Evolutionary conservation across 2,888 invertebrate species (phyloP).

Genomic region (Cantharis lateralis): DNA sequence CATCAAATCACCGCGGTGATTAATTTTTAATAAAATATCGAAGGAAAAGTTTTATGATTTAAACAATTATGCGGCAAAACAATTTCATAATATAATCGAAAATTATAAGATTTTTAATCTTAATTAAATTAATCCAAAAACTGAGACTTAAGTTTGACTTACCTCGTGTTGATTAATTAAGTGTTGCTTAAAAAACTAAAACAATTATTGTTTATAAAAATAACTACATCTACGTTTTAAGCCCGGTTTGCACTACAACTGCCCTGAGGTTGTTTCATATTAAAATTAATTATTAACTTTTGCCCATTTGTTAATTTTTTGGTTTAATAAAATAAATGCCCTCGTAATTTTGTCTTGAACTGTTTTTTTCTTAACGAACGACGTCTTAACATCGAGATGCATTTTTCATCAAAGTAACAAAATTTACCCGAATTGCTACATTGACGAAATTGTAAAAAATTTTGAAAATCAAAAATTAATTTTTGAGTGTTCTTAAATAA

Average conservation of each 20-base stretch:
- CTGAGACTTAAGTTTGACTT: neutral
- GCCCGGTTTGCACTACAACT: constrained; percentile 53
- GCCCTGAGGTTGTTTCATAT: constrained; percentile 54
- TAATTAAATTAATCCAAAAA: too few species aligned
- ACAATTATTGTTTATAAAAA: neutral
- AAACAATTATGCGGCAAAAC: too few species aligned
- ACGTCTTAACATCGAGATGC: constrained; percentile 18
- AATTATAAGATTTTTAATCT: too few species aligned
- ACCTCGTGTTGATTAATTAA: neutral
- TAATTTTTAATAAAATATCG: too few species aligned
- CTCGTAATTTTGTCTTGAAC: constrained; percentile 3
- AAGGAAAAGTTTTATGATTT: too few species aligned
- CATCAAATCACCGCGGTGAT: too few species aligned
- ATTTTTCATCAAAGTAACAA: constrained; percentile 2
- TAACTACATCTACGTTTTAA: constrained; percentile 27
- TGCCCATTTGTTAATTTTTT: constrained; percentile 22
- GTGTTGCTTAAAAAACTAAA: neutral
- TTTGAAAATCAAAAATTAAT: neutral
- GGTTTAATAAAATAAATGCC: constrained; percentile 13
- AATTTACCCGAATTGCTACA: constrained; percentile 1
- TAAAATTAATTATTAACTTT: constrained; percentile 14
- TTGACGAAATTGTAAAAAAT: neutral
- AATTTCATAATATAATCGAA: too few species aligned
- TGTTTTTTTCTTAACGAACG: neutral
- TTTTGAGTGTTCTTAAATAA: constrained; percentile 15